Base-by-base conservation (phyloP, 2,113 vertebrate species). In the Leptocoma aspasia region DNA sequence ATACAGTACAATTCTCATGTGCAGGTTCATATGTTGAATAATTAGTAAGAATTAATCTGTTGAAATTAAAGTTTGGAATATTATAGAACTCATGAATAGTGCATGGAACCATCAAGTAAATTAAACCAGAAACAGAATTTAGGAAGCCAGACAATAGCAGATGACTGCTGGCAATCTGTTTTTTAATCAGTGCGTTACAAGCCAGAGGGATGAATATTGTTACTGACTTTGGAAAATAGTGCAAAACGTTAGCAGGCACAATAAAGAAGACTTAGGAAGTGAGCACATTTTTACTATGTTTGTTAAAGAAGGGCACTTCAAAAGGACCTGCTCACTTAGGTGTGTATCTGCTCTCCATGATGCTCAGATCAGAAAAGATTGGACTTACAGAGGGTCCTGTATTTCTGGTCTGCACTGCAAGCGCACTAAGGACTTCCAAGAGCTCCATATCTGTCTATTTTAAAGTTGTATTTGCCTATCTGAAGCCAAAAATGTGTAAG, bases 11-110 rank as follows among this genome's bases (percentile, higher is more conserved):
- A 98, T 97, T 96, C 97, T 98, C 96, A 95, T 97, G 97, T 94
- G 93, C 97, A 97, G 97, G 94, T 98, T 98, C 97, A 97, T 96
- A 97, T 98, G 98, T 97, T 98, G 98, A 98, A 98, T 98, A 98
- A 98, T 98, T 98, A 98, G 97, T 95, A 97, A 97, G 98, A 97
- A 98, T 98, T 98, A 98, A 98, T 98, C 97, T 98, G 97, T 95
- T 96, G 97, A 98, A 98, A 98, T 98, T 98, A 98, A 98, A 98
- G 98, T 98, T 98, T 97, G 94, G 96, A 98, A 98, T 98, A 98
- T 98, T 97, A 98, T 98, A 94, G 97, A 98, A 97, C 97, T 98
- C 98, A 98, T 98, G 98, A 98, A 99, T 98, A 98, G 97, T 98
- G 97, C 90, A 98, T 98, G 95, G 96, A 91, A 97, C 97, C 96